Percentiles rank a stretch among this genome's conserved stretches.
These are phyloP conservation scores for Eristalis intricaria DNA, from an alignment of 2,888 invertebrate species.

Conservation along the genomic window DNA sequence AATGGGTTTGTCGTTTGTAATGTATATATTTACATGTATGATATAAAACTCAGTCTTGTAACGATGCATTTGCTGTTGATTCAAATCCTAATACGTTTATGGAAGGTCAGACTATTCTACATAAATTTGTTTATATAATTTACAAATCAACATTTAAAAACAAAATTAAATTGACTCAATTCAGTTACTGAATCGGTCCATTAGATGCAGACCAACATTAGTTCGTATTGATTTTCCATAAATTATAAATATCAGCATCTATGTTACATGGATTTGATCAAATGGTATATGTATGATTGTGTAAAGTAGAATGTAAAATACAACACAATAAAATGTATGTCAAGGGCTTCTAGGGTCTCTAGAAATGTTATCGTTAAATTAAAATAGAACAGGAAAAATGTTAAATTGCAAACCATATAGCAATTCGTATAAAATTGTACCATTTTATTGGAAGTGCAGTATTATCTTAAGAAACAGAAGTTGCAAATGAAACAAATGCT, in stretches of 20 bases:
- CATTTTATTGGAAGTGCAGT: constrained; percentile 3
- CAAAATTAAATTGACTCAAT: not conserved
- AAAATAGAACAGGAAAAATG: not conserved
- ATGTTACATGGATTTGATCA: not conserved
- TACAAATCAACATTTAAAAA: not conserved
- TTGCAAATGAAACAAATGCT: constrained; percentile 49
- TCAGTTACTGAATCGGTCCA: no score
- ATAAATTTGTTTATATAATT: not conserved
- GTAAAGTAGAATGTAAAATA: not conserved
- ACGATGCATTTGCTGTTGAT: not conserved
- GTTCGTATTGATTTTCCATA: no score
- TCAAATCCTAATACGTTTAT: not conserved
- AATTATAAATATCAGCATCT: no score
- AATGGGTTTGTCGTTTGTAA: not conserved
- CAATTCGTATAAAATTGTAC: not conserved
- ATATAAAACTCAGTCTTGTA: not conserved
- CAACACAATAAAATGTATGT: not conserved
- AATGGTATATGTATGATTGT: not conserved
- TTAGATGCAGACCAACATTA: not conserved
- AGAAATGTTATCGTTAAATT: not conserved
- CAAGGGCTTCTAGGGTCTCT: constrained; percentile 34
- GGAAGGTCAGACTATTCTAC: not conserved
- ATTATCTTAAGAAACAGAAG: not conserved
- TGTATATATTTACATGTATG: not conserved
- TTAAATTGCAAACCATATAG: constrained; percentile 24